Percentiles rank a stretch among this genome's conserved stretches.
phyloP scores from a whole-genome alignment of 2,888 invertebrate species.

The Meloe dianella region DNA sequence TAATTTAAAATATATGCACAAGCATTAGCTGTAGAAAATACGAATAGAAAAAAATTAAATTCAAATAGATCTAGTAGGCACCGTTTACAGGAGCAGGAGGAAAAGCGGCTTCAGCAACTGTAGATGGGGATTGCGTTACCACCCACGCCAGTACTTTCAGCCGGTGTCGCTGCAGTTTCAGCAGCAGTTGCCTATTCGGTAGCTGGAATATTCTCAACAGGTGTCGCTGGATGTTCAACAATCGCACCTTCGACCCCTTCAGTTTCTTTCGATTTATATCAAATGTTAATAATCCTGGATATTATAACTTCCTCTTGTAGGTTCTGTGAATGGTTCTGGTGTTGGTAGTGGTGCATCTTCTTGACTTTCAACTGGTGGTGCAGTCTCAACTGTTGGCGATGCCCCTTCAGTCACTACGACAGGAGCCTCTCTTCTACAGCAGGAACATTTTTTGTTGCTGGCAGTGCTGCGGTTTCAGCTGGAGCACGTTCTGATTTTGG shows the following conservation, averaged over 20 bases:
- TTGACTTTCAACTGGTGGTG: slow-evolving; percentile 43
- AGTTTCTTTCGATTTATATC: slow-evolving; percentile 35
- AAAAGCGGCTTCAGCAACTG: no score
- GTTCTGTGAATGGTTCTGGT: slow-evolving; percentile 40
- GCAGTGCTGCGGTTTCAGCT: slow-evolving; percentile 19
- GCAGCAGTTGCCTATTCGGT: slow-evolving; percentile 37
- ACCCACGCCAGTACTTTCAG: no score
- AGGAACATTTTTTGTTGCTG: slow-evolving; percentile 40
- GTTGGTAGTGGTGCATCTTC: not conserved
- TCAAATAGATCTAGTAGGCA: not conserved
- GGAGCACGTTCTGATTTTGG: slow-evolving; percentile 47
- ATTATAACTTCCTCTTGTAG: slow-evolving; percentile 45
- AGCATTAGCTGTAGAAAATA: slow-evolving; percentile 16
- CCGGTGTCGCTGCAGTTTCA: slow-evolving; percentile 33
- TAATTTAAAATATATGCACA: slow-evolving; percentile 1
- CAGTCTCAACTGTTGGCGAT: slow-evolving; percentile 39
- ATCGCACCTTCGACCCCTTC: slow-evolving; percentile 23
- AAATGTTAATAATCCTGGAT: slow-evolving; percentile 7
- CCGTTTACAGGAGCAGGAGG: slow-evolving; percentile 41
- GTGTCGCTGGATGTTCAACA: slow-evolving; percentile 37
- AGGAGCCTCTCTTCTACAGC: slow-evolving; percentile 33
- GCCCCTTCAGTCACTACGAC: slow-evolving; percentile 40
- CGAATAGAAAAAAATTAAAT: not conserved
- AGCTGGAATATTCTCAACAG: slow-evolving; percentile 30
- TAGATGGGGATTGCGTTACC: no score